phyloP scores from a whole-genome alignment of 2,113 vertebrate genomes.

The Oryzias curvinotus region DNA sequence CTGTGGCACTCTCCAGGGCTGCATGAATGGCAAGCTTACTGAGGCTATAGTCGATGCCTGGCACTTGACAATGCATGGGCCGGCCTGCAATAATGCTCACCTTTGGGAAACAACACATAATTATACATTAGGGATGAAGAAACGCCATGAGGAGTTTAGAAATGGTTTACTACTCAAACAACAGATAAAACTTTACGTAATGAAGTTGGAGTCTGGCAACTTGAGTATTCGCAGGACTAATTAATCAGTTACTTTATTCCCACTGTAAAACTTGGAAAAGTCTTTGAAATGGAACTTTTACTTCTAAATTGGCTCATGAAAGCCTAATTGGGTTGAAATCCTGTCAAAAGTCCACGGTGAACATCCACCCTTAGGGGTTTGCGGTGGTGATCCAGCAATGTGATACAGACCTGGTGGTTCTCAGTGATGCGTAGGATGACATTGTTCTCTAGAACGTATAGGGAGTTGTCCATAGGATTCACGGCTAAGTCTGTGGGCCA shows the following conservation, averaged over 20 bases:
- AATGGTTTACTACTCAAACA: background rate
- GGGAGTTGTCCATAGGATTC: constrained; percentile 99
- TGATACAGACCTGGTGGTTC: constrained; percentile 90
- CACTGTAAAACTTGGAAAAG: constrained; percentile 35
- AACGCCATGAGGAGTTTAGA: background rate
- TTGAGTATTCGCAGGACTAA: constrained; percentile 32
- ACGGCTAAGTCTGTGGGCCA: constrained; percentile 98
- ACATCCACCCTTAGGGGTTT: constrained; percentile 27
- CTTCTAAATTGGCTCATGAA: constrained; percentile 45
- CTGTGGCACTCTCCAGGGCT: constrained; percentile 94
- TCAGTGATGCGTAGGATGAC: constrained; percentile 98
- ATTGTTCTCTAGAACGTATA: constrained; percentile 98
- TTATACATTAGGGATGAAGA: background rate
- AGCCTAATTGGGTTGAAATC: constrained; percentile 59
- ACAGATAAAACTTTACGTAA: constrained; percentile 16
- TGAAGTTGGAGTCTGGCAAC: constrained; percentile 24
- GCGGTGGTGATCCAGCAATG: constrained; percentile 8
- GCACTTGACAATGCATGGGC: constrained; percentile 98
- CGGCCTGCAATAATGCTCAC: constrained; percentile 98
- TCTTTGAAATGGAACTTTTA: constrained; percentile 28
- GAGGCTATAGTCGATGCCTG: constrained; percentile 99
- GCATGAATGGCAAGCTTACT: constrained; percentile 98
- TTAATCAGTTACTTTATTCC: constrained; percentile 39
- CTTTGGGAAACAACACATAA: constrained; percentile 70
- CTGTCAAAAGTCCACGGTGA: constrained; percentile 36